Evolutionary conservation across 2,888 invertebrate species (phyloP), one percentile per base, ranked within the genome.

Genomic region (Andrena chrysosceles): DNA sequence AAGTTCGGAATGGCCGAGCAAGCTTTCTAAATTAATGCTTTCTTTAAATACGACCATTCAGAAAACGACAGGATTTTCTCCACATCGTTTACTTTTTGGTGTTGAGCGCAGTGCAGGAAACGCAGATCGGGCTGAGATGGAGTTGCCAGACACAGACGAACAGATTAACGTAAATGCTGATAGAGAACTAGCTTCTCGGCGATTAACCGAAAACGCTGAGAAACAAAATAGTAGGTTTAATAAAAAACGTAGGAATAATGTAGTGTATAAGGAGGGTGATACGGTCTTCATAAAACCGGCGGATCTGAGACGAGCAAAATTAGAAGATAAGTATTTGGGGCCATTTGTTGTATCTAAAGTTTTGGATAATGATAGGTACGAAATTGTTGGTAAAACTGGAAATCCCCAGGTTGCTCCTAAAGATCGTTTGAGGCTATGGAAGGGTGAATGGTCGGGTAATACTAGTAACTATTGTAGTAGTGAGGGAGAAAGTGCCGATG

Each of bases 261-360:
- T 48, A n/a, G 10, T 23, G n/a, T 71, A 23, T 23, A 59, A 71
- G 48, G 48, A 16, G 2, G 29, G 29, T 10, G 71, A 71, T 23
- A 42, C n/a, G n/a, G n/a, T n/a, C n/a, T n/a, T n/a, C n/a, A n/a
- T n/a, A n/a, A n/a, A n/a, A n/a, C 62, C 71, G 1, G 49, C 48
- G 7, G 70, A 29, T n/a, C 7, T 20, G 2, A 29, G 33, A 10
- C 13, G 62, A 10, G 49, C 71, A 2, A 71, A 71, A 62, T 31
- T 60, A 23, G 71, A 60, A 7, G 20, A 48, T 6, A 71, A 71
- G 20, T 71, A 62, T 49, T 0, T 49, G 5, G 71, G 71, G n/a
- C 71, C 71, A 6, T 71, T 35, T 31, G 13, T 6, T 0, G 62
- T 71, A 31, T n/a, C 10, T 2, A 31, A 71, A 6, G 7, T 20